These are phyloP conservation scores for Nyctibius grandis DNA, from an alignment of 2,797 vertebrate species.

Conservation along the genomic window DNA sequence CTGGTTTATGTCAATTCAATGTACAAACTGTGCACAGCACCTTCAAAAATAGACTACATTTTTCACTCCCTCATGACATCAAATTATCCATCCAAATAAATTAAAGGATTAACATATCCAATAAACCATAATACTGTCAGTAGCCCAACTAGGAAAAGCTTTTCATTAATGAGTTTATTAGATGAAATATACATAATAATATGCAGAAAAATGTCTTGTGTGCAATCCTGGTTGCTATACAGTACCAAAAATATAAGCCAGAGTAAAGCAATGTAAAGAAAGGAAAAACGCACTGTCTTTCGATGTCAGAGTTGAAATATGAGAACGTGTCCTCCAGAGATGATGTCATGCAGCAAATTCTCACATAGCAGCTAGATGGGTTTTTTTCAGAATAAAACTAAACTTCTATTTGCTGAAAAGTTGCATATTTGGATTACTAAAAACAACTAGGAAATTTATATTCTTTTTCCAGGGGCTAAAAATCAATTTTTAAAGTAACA, in stretches of 20 bases:
- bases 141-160: neutral
- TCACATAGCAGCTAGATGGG: neutral
- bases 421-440: neutral
- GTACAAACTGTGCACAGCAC: neutral
- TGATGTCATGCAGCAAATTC: neutral
- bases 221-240: neutral
- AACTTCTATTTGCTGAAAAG: neutral
- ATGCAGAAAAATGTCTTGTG: neutral
- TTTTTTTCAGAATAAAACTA: neutral
- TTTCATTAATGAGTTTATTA: neutral
- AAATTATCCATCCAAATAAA: neutral
- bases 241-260: neutral
- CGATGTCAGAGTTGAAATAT: neutral
- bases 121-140: neutral
- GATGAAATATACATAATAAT: neutral
- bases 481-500: neutral
- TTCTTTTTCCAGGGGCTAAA: neutral
- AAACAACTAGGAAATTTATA: neutral
- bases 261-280: neutral
- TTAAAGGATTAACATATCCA: neutral
- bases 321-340: neutral
- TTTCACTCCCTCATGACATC: neutral
- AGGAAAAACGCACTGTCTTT: neutral
- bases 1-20: neutral
- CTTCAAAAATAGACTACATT: neutral